A percentile compares a stretch with the other conserved stretches of the same genome.
Evolutionary conservation across 2,888 invertebrate species (phyloP).

Genomic region (Anoplius nigerrimus): DNA sequence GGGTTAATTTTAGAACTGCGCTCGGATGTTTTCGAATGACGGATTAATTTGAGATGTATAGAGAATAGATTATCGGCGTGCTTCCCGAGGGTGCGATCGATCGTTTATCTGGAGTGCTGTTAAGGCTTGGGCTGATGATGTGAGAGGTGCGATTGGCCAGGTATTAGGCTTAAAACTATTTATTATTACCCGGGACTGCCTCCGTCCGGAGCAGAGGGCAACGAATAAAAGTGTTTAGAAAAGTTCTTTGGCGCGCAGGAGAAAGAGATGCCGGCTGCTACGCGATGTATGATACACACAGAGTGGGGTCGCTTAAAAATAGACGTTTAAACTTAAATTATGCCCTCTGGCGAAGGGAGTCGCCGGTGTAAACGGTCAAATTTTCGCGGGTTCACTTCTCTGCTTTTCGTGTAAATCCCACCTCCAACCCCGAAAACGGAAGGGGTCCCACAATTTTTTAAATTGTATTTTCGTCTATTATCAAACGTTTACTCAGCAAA

Average conservation of each 20-base stretch:
- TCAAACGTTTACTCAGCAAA: too few relatives aligned
- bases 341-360: constrained; percentile 56
- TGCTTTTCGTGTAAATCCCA: neutral
- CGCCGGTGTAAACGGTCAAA: constrained; percentile 38
- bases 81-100: too few relatives aligned
- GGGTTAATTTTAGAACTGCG: too few relatives aligned
- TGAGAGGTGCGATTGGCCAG: too few relatives aligned
- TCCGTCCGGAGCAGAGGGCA: neutral
- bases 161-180: neutral
- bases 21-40: too few relatives aligned
- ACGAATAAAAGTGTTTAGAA: constrained; percentile 22
- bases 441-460: too few relatives aligned
- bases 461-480: neutral
- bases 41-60: too few relatives aligned
- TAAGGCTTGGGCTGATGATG: too few relatives aligned
- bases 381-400: constrained; percentile 19
- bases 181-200: neutral
- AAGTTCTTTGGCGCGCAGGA: constrained; percentile 38
- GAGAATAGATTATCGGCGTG: too few relatives aligned
- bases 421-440: too few relatives aligned
- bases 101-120: too few relatives aligned
- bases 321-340: constrained; percentile 61
- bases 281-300: constrained; percentile 42
- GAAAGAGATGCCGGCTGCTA: constrained; percentile 42
- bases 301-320: constrained; percentile 60